phyloP scores from a whole-genome alignment of 1,140 invertebrate species.

The Rhagoletis pomonella region DNA sequence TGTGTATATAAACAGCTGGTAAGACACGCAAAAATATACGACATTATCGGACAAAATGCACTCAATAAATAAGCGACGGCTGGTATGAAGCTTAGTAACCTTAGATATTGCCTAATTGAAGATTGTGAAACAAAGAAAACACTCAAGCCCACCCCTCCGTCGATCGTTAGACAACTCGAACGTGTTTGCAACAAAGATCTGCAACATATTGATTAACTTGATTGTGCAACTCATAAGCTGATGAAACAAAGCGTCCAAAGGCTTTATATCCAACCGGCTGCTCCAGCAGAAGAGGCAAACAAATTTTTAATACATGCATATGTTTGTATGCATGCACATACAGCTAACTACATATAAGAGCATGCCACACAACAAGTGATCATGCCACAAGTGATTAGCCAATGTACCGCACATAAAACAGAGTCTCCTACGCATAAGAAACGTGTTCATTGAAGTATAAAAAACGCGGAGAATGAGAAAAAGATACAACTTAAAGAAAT shows the following conservation, averaged over 20 bases:
- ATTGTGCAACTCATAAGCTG: slow-evolving; percentile 39
- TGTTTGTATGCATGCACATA: background rate
- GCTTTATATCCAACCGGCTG: background rate
- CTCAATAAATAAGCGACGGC: too few species aligned
- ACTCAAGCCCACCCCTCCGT: background rate
- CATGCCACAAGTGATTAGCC: slow-evolving; percentile 50
- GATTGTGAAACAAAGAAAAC: background rate
- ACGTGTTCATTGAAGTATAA: slow-evolving; percentile 43
- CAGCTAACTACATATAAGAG: background rate
- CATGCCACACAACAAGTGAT: slow-evolving; percentile 51
- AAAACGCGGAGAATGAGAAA: slow-evolving; percentile 26
- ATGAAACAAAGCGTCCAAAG: background rate
- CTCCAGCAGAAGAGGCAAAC: background rate
- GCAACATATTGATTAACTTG: slow-evolving; percentile 47
- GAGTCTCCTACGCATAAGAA: slow-evolving; percentile 37
- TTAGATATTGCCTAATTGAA: too few species aligned
- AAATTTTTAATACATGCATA: background rate
- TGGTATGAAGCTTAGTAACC: too few species aligned
- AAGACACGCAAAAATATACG: too few species aligned
- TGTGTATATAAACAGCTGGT: too few species aligned
- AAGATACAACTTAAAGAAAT: background rate
- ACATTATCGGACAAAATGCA: too few species aligned
- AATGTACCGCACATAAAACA: background rate
- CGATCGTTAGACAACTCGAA: background rate
- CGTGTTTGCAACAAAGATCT: slow-evolving; percentile 49